A percentile compares a stretch with the other conserved stretches of the same genome.
phyloP scores from a whole-genome alignment of 1,140 invertebrate genomes.

The Megalopta genalis region DNA sequence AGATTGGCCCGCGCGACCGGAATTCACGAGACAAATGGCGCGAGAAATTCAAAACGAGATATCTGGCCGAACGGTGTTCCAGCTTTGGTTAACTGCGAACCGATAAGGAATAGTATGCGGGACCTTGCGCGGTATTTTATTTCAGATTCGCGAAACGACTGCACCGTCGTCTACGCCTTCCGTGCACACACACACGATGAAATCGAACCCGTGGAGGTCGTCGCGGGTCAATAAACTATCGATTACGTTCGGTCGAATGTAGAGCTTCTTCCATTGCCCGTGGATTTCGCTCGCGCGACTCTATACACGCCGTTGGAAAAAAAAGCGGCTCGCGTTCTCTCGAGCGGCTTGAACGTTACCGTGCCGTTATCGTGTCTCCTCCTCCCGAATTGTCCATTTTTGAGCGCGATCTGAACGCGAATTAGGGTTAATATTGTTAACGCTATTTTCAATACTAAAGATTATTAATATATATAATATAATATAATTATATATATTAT shows the following conservation, averaged over 20 bases:
- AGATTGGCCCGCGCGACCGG: slow-evolving; percentile 20
- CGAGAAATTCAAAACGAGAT: slow-evolving; percentile 50
- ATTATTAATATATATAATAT: too few relatives aligned
- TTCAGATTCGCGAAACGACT: neutral
- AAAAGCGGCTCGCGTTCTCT: neutral
- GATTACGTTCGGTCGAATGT: slow-evolving; percentile 13
- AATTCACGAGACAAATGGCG: slow-evolving; percentile 51
- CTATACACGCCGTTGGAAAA: neutral
- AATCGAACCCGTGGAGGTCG: slow-evolving; percentile 22
- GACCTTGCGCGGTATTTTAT: slow-evolving; percentile 11
- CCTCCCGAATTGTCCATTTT: too few relatives aligned
- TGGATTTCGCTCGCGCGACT: slow-evolving; percentile 12
- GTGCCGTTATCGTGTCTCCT: too few relatives aligned
- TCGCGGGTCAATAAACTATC: slow-evolving; percentile 44
- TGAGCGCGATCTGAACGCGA: too few relatives aligned
- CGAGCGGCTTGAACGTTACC: neutral
- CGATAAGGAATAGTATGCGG: neutral
- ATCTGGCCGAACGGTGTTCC: neutral
- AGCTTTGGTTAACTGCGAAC: neutral
- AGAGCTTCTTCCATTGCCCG: slow-evolving; percentile 6
- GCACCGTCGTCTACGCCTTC: neutral
- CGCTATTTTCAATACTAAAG: too few relatives aligned
- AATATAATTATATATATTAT: too few relatives aligned
- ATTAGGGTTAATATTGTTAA: too few relatives aligned
- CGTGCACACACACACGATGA: neutral